Evolutionary conservation across 2,113 vertebrate species (phyloP).

Genomic region (Grantiella picta): DNA sequence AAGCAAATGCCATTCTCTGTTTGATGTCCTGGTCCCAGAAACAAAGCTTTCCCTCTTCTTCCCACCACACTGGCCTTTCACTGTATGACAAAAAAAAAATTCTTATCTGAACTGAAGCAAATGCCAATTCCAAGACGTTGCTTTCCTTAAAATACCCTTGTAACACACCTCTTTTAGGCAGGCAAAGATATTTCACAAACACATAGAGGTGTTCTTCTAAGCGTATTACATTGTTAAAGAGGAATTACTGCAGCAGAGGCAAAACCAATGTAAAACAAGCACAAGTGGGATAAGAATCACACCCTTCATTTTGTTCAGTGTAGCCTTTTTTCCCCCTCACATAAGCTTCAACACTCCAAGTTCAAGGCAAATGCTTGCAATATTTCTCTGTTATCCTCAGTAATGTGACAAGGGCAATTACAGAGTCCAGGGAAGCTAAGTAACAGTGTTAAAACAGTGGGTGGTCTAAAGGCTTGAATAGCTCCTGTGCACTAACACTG

Average conservation of each 20-base stretch:
- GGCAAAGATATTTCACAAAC: background rate
- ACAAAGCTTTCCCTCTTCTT: background rate
- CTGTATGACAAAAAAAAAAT: fast-evolving
- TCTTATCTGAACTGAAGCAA: background rate
- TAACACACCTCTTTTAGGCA: background rate
- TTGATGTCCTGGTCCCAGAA: background rate
- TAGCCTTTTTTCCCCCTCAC: background rate
- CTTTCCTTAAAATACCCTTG: background rate
- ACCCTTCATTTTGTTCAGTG: background rate
- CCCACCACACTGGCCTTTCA: background rate
- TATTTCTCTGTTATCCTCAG: conserved; percentile 24
- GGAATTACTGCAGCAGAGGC: background rate
- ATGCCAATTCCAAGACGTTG: background rate
- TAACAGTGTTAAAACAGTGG: background rate
- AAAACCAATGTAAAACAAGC: background rate
- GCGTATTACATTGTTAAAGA: background rate
- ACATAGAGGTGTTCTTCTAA: background rate
- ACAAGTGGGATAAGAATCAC: background rate
- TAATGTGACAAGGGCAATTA: conserved; percentile 42
- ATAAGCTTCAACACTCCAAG: background rate
- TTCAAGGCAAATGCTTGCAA: conserved; percentile 20
- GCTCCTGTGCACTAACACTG: background rate
- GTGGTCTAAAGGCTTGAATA: conserved; percentile 32
- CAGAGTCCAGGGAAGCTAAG: background rate
- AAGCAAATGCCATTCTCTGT: background rate